Evolutionary conservation across 2,113 vertebrate species (phyloP).

Genomic region (Pipra filicauda): DNA sequence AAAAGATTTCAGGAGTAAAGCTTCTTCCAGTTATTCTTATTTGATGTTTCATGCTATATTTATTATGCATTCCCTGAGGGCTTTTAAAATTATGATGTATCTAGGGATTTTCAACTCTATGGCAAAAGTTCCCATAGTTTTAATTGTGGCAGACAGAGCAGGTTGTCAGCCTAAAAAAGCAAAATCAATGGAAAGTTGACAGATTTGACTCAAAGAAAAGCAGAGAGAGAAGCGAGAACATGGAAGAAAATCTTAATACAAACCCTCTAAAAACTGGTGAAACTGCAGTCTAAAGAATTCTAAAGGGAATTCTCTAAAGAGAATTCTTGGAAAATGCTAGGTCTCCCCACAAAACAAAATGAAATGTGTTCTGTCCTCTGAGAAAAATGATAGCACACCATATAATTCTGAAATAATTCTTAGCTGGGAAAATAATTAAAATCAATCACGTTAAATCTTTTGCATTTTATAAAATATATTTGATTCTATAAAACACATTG

Average conservation of each 20-base stretch:
- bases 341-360: not conserved
- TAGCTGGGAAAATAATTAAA: not conserved
- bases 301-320: not conserved
- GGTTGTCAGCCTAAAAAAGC: not conserved
- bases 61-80: not conserved
- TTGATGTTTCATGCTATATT: not conserved
- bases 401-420: not conserved
- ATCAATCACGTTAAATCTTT: not conserved
- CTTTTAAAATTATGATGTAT: not conserved
- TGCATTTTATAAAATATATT: not conserved
- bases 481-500: not conserved
- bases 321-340: not conserved
- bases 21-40: not conserved
- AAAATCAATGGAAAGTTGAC: not conserved
- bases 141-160: not conserved
- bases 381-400: not conserved
- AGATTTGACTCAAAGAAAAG: not conserved
- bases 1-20: not conserved
- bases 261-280: not conserved
- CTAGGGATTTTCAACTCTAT: not conserved
- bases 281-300: not conserved
- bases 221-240: not conserved
- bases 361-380: not conserved
- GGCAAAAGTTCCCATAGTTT: not conserved
- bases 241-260: not conserved